Evolutionary conservation across 2,113 vertebrate species (phyloP).

Genomic region (Thermophis baileyi): DNA sequence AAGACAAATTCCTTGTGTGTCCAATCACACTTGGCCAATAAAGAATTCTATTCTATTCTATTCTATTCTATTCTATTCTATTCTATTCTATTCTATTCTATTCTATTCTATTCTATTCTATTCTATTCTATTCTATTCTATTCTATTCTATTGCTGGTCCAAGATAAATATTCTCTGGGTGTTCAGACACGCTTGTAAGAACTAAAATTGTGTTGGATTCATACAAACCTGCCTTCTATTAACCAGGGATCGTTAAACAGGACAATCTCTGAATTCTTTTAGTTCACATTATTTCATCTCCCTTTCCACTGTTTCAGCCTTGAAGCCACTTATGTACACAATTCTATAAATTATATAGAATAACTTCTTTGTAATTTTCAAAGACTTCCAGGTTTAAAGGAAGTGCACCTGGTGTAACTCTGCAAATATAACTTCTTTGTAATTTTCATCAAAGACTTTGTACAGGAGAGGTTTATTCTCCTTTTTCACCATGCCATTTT

Average conservation of each 20-base stretch:
- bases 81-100: no score
- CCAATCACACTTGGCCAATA: no score
- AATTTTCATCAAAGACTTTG: neutral
- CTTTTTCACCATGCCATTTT: neutral
- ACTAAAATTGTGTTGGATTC: neutral
- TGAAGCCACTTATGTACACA: neutral
- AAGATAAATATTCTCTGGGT: neutral
- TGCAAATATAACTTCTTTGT: neutral
- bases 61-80: no score
- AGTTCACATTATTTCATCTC: neutral
- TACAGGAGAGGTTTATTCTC: neutral
- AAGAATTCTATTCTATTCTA: no score
- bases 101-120: no score
- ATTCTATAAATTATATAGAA: neutral
- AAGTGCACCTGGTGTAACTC: no score
- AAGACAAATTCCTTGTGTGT: no score
- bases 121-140: no score
- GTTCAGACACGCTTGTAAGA: neutral
- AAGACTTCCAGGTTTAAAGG: neutral
- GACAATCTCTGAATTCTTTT: neutral
- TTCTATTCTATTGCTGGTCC: neutral
- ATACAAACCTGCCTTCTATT: neutral
- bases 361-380: neutral
- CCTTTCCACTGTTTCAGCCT: neutral
- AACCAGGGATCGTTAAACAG: neutral